A percentile compares a stretch with the other conserved stretches of the same genome.
phyloP scores from a whole-genome alignment of 2,113 vertebrate species.

The Platysteira castanea region DNA sequence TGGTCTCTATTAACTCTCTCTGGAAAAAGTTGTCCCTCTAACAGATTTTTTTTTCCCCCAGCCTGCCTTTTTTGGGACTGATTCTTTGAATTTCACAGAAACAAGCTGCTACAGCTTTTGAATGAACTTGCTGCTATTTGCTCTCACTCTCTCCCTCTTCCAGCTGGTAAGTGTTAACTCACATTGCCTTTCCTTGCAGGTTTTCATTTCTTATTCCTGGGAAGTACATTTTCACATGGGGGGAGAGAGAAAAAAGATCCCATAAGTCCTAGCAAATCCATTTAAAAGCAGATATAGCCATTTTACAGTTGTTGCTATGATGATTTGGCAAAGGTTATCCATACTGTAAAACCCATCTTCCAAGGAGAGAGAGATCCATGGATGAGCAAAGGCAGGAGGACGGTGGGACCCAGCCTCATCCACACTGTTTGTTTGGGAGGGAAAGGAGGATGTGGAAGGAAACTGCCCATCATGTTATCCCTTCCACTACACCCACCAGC shows the following conservation, averaged over 20 bases:
- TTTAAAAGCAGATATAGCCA: slow-evolving; percentile 39
- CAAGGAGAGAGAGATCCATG: neutral
- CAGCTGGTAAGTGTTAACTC: slow-evolving; percentile 64
- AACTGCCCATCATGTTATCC: accelerated
- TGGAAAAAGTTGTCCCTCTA: slow-evolving; percentile 25
- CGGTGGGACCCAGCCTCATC: neutral
- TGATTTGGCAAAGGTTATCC: slow-evolving; percentile 42
- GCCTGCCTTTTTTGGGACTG: slow-evolving; percentile 18
- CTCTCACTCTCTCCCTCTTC: slow-evolving; percentile 25
- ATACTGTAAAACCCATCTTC: slow-evolving; percentile 19
- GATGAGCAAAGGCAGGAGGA: neutral
- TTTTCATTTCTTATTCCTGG: slow-evolving; percentile 57
- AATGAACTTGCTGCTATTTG: slow-evolving; percentile 41
- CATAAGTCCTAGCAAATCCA: slow-evolving; percentile 34
- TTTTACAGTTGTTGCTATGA: slow-evolving; percentile 46
- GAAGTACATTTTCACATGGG: slow-evolving; percentile 57
- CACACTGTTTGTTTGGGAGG: too few species aligned
- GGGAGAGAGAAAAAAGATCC: neutral
- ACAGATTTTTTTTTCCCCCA: neutral
- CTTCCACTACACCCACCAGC: neutral
- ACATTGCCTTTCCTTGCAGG: slow-evolving; percentile 20
- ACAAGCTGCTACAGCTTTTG: slow-evolving; percentile 2
- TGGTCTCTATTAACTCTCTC: slow-evolving; percentile 45
- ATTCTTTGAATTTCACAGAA: slow-evolving; percentile 38
- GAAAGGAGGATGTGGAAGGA: neutral